phyloP scores from a whole-genome alignment of 2,113 vertebrate species.

The Strix uralensis region DNA sequence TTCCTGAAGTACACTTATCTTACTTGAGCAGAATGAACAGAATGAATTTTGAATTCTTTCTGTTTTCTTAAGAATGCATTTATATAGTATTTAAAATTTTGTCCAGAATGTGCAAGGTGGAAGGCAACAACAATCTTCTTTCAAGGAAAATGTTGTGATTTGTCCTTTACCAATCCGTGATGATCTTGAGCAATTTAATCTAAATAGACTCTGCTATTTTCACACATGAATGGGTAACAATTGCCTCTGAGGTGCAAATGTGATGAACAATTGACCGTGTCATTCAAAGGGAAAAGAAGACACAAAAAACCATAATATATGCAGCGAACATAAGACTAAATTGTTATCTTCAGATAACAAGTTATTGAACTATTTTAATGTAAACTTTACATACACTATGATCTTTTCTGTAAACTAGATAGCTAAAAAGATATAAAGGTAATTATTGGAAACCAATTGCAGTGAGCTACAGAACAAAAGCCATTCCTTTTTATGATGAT shows the following conservation, averaged over 20 bases:
- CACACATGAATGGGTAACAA: conserved; percentile 69
- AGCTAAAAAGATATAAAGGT: conserved; percentile 35
- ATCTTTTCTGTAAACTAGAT: conserved; percentile 56
- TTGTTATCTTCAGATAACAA: conserved; percentile 55
- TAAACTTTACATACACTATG: conserved; percentile 51
- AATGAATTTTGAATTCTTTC: conserved; percentile 24
- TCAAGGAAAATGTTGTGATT: conserved; percentile 65
- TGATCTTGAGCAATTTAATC: conserved; percentile 69
- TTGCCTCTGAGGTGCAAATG: conserved; percentile 71
- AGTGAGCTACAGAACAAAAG: conserved; percentile 61
- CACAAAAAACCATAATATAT: conserved; percentile 58
- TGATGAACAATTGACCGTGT: conserved; percentile 66
- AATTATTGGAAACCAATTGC: conserved; percentile 68
- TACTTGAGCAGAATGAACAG: not conserved
- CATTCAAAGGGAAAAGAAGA: conserved; percentile 54
- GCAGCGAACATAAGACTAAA: conserved; percentile 39
- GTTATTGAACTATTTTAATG: conserved; percentile 48
- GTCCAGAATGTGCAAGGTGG: not conserved
- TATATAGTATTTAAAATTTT: conserved; percentile 10
- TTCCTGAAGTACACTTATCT: not conserved
- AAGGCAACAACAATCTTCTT: conserved; percentile 35
- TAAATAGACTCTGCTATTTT: conserved; percentile 69
- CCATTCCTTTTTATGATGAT: conserved; percentile 68
- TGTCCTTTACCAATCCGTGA: conserved; percentile 44
- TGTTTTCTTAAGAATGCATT: not conserved